Evolutionary conservation across 2,888 invertebrate species (phyloP).

Genomic region (Phasia obesa): DNA sequence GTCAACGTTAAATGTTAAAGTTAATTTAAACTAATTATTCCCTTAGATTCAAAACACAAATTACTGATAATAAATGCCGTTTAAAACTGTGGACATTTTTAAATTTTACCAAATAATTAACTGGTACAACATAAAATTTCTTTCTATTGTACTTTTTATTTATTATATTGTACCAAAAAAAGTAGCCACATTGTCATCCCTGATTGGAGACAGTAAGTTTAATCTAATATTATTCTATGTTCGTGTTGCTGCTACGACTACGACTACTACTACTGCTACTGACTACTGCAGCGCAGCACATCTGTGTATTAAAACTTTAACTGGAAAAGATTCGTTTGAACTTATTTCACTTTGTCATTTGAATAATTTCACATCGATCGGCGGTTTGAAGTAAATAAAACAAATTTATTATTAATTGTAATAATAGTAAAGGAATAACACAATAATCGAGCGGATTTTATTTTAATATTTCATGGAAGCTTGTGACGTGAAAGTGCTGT

Average conservation of each 20-base stretch:
- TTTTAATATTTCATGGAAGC: constrained; percentile 19
- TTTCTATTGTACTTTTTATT: too few relatives aligned
- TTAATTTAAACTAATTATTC: too few relatives aligned
- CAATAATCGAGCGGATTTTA: constrained; percentile 42
- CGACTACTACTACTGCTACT: constrained; percentile 11
- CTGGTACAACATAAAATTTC: too few relatives aligned
- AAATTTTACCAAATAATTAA: too few relatives aligned
- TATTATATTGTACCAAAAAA: too few relatives aligned
- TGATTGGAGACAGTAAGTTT: constrained; percentile 19
- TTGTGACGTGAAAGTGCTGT: constrained; percentile 41
- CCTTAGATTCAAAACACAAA: too few relatives aligned
- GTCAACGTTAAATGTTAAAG: too few relatives aligned
- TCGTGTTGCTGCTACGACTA: neutral
- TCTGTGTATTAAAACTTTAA: constrained; percentile 50
- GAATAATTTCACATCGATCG: constrained; percentile 66
- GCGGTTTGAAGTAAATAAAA: constrained; percentile 47
- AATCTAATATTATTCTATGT: constrained; percentile 58
- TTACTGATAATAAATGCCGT: too few relatives aligned
- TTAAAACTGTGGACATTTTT: too few relatives aligned
- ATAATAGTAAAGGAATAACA: constrained; percentile 6
- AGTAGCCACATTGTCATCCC: too few relatives aligned
- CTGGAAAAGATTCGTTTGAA: constrained; percentile 56
- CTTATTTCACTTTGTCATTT: constrained; percentile 69
- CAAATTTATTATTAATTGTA: neutral
- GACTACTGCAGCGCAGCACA: constrained; percentile 34